These are phyloP conservation scores for Perognathus longimembris DNA, from an alignment of 2,113 vertebrate species.

Conservation along the genomic window DNA sequence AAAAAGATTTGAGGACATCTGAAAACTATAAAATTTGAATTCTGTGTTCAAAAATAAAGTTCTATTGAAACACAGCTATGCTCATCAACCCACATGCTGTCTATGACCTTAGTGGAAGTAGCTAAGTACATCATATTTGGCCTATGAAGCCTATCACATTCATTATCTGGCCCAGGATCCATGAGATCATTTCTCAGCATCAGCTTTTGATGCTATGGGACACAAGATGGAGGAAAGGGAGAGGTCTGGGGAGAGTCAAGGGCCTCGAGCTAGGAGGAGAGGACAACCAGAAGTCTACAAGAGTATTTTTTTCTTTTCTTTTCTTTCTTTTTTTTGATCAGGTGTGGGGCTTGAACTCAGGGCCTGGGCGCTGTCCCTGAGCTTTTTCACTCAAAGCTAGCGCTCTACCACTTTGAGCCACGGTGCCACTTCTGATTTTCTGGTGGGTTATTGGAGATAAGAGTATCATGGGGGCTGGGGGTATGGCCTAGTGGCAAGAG, in stretches of 20 bases:
- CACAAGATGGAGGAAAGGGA: neutral
- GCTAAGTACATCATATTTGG: neutral
- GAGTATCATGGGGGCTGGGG: no score
- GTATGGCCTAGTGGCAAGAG: no score
- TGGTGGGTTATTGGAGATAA: no score
- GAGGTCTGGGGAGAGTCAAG: neutral
- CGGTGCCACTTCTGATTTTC: no score
- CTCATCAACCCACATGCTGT: neutral
- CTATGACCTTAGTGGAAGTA: neutral
- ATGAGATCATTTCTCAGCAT: neutral
- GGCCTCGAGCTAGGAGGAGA: neutral
- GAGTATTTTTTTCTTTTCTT: no score
- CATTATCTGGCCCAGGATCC: neutral
- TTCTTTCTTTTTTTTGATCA: no score
- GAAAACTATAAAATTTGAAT: conserved; percentile 3
- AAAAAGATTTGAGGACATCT: neutral
- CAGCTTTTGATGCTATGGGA: neutral
- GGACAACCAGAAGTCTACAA: neutral
- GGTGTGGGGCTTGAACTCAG: no score
- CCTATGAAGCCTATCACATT: neutral
- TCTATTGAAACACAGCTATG: neutral
- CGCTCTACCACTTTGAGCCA: no score
- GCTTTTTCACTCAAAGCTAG: no score
- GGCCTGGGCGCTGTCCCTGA: no score
- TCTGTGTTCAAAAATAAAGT: conserved; percentile 1